A percentile compares a stretch with the other conserved stretches of the same genome.
Conservation (phyloP, 2,888 invertebrate genomes). For the Seladonia tumulorum region DNA sequence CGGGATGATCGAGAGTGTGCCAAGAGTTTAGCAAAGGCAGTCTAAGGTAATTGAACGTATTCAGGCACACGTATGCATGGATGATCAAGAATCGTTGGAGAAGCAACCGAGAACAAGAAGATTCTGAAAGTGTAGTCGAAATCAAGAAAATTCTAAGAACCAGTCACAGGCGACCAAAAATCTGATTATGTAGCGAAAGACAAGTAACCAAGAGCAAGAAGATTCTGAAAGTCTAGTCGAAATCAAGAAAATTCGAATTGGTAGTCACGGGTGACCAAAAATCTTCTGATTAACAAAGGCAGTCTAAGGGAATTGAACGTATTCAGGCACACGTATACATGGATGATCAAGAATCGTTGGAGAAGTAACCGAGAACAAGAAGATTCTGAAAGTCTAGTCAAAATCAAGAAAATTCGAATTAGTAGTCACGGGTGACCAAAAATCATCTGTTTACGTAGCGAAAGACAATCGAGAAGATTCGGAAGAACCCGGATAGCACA, state of each 20-base stretch:
- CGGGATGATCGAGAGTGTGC: too few relatives aligned
- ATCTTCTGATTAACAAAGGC: background rate
- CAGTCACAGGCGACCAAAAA: background rate
- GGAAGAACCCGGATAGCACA: too few relatives aligned
- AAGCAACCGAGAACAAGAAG: background rate
- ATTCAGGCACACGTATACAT: too few relatives aligned
- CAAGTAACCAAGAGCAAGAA: background rate
- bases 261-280: background rate
- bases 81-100: background rate
- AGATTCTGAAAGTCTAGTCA: background rate
- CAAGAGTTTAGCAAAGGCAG: background rate
- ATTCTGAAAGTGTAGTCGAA: background rate
- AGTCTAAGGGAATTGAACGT: too few relatives aligned
- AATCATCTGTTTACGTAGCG: background rate
- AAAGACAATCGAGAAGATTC: background rate
- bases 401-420: too few relatives aligned
- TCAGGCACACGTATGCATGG: background rate
- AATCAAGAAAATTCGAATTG: too few relatives aligned
- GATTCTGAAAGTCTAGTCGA: background rate
- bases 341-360: background rate
- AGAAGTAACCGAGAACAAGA: background rate
- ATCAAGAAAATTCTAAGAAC: background rate
- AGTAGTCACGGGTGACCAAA: background rate
- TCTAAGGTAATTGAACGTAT: background rate
- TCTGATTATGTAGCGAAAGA: too few relatives aligned